Base-by-base conservation (phyloP, 2,113 vertebrate genomes). In the Eubucco bourcierii region DNA sequence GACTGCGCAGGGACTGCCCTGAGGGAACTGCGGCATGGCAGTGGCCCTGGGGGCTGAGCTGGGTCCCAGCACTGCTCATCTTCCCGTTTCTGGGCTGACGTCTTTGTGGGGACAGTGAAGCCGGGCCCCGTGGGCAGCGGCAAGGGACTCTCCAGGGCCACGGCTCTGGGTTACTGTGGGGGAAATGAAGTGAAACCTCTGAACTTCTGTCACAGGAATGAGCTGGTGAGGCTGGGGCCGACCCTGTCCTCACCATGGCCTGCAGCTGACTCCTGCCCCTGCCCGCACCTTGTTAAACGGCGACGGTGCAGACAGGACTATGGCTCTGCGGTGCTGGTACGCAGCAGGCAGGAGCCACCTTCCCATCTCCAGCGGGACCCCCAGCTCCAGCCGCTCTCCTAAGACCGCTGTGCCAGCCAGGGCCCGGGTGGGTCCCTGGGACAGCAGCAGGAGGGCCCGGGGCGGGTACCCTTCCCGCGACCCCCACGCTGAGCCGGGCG, bases 181-280 rank as follows among this genome's bases (percentile, higher is more conserved):
- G 46, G 89, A 89, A 60, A 33, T 10, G 67, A 95, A 87, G 76
- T 56, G 83, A 90, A 91, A 91, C 73, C 14, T 47, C 50, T 3
- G 0, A 60, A 18, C 27, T 88, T 79, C 47, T 71, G 56, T 19
- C 14, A 15, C 44, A 13, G 55, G 33, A 37, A 28, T 15, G 56
- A 59, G n/a, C 10, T 50, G 17, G 10, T 4, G 1, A 9, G 27
- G 15, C 29, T 25, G 6, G 64, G 15, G 17, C 39, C 4, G 13
- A 15, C 1, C 5, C 8, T 23, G 10, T 12, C 10, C 34, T 29
- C 25, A 1, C 37, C 14, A 0, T 1, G n/a, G 46, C 46, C 21
- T 9, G 4, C 27, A 4, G 13, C 37, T 8, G 55, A 8, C 19
- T 47, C 33, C 64, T 19, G 14, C 21, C 12, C 5, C 6, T 31